Percentiles rank a stretch among this genome's conserved stretches.
phyloP scores from a whole-genome alignment of 2,888 invertebrate species.

The Uropetala carovei region DNA sequence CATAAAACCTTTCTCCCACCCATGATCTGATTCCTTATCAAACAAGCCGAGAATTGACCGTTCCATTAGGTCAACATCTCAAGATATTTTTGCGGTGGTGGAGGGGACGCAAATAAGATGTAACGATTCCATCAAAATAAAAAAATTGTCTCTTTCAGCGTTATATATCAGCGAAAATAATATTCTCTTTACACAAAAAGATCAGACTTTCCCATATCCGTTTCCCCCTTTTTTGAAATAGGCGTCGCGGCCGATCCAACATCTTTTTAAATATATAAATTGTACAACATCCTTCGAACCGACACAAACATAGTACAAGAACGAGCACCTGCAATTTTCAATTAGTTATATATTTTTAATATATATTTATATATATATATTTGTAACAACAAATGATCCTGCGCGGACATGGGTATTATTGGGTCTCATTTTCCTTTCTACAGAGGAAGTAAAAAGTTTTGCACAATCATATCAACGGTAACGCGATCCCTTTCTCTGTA shows the following conservation, averaged over 20 bases:
- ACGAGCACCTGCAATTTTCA: background rate
- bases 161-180: conserved; percentile 40
- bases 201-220: background rate
- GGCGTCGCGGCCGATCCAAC: conserved; percentile 39
- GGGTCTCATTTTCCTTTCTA: background rate
- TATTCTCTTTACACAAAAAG: background rate
- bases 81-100: no score
- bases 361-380: background rate
- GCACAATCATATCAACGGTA: background rate
- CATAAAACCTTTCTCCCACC: no score
- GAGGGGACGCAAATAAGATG: no score
- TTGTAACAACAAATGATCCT: background rate
- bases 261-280: background rate
- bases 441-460: background rate
- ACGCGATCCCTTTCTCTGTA: background rate
- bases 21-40: no score
- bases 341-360: no score
- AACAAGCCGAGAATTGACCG: no score
- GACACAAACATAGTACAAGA: conserved; percentile 43
- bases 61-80: no score
- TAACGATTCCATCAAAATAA: no score
- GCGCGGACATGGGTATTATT: background rate
- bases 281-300: background rate
- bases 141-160: background rate
- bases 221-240: conserved; percentile 9